These are phyloP conservation scores for Hemibagrus wyckioides DNA, from an alignment of 2,113 vertebrate species.

Conservation along the genomic window DNA sequence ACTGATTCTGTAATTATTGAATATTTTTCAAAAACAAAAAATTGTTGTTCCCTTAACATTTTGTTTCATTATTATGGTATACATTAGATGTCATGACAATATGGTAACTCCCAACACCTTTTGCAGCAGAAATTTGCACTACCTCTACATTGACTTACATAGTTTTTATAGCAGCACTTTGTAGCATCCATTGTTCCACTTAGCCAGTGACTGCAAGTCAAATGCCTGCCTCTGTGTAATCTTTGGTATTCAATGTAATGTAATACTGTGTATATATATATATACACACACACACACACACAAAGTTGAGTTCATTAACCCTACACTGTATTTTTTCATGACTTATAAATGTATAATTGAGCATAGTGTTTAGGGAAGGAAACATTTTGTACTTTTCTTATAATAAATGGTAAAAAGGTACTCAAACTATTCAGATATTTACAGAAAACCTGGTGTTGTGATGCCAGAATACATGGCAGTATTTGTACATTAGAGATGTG, in stretches of 20 bases:
- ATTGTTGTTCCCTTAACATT: background rate
- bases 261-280: background rate
- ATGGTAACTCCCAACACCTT: background rate
- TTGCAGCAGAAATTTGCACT: background rate
- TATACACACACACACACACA: no score
- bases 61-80: background rate
- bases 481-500: constrained; percentile 34
- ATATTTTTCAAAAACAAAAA: background rate
- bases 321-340: constrained; percentile 65
- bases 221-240: background rate
- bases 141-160: background rate
- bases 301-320: background rate
- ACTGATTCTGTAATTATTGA: background rate
- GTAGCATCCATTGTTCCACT: constrained; percentile 12
- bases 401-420: constrained; percentile 56
- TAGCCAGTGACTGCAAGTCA: background rate
- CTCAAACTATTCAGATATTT: constrained; percentile 61
- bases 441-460: constrained; percentile 58
- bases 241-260: background rate
- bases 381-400: constrained; percentile 60
- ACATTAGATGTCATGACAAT: background rate
- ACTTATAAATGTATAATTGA: constrained; percentile 71
- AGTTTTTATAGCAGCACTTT: constrained; percentile 1
- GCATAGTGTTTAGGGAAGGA: constrained; percentile 59
- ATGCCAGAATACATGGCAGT: constrained; percentile 55